These are phyloP conservation scores for Elephantulus edwardii DNA, from an alignment of 2,113 vertebrate species.

Conservation along the genomic window DNA sequence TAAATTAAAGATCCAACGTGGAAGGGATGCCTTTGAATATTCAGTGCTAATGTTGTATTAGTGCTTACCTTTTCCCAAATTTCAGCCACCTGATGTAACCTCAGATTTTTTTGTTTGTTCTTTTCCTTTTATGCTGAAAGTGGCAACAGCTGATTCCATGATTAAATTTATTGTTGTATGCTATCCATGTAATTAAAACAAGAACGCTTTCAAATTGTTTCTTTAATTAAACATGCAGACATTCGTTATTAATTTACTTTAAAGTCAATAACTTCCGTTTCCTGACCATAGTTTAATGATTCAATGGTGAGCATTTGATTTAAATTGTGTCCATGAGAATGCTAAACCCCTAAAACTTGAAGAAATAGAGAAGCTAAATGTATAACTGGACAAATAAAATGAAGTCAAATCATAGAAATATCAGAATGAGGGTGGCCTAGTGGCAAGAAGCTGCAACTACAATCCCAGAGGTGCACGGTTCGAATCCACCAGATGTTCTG, in stretches of 20 bases:
- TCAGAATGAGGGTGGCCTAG: too few species aligned
- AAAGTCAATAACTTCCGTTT: background rate
- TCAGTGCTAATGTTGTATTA: accelerated
- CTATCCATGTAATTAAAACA: background rate
- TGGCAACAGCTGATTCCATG: background rate
- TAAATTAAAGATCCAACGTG: accelerated
- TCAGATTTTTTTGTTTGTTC: too few species aligned
- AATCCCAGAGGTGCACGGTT: too few species aligned
- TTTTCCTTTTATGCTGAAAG: background rate
- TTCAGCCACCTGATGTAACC: too few species aligned
- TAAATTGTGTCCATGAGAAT: background rate
- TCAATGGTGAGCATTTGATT: background rate
- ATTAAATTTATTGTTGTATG: background rate
- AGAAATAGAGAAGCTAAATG: accelerated
- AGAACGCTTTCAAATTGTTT: background rate
- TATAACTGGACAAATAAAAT: too few species aligned
- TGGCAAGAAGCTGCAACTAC: too few species aligned
- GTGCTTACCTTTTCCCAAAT: background rate
- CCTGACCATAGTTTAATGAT: background rate
- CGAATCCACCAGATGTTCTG: too few species aligned
- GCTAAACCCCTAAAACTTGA: background rate
- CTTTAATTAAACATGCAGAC: background rate
- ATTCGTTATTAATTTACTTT: background rate
- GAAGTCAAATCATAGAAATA: background rate
- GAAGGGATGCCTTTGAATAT: accelerated